These are phyloP conservation scores for Gavialis gangeticus DNA, from an alignment of 2,113 vertebrate genomes.

Conservation along the genomic window DNA sequence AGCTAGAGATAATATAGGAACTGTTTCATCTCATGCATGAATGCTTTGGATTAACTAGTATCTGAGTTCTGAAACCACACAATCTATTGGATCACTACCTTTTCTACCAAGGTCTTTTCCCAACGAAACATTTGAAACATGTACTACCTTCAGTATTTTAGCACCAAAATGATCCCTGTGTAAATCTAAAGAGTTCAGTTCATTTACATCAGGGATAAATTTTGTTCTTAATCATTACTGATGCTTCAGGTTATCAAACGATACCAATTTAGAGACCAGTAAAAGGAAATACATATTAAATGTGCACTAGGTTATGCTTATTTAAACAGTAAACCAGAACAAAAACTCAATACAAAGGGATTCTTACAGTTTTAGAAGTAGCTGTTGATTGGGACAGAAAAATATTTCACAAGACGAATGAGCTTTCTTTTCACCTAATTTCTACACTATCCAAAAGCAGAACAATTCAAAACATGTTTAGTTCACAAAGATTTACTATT, in stretches of 20 bases:
- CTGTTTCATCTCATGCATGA: neutral
- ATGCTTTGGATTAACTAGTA: neutral
- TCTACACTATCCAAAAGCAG: neutral
- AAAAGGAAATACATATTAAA: neutral
- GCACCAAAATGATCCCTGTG: neutral
- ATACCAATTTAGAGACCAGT: slow-evolving; percentile 6
- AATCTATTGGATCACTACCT: neutral
- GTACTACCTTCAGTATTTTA: slow-evolving; percentile 20
- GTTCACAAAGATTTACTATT: neutral
- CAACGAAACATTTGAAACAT: neutral
- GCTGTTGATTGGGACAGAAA: neutral
- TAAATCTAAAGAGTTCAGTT: neutral
- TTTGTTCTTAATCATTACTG: slow-evolving; percentile 7
- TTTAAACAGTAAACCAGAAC: slow-evolving; percentile 9
- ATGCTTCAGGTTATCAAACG: slow-evolving; percentile 16
- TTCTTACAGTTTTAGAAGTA: slow-evolving; percentile 4
- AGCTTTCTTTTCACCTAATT: too few species aligned
- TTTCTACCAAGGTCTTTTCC: neutral
- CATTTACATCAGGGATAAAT: neutral
- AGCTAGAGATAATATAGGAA: neutral
- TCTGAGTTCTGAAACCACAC: neutral
- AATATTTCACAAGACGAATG: neutral
- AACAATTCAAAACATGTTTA: neutral
- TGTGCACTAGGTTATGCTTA: neutral
- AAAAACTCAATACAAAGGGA: slow-evolving; percentile 23